Evolutionary conservation across 2,113 vertebrate genomes (phyloP).

Genomic region (Opisthocomus hoazin): DNA sequence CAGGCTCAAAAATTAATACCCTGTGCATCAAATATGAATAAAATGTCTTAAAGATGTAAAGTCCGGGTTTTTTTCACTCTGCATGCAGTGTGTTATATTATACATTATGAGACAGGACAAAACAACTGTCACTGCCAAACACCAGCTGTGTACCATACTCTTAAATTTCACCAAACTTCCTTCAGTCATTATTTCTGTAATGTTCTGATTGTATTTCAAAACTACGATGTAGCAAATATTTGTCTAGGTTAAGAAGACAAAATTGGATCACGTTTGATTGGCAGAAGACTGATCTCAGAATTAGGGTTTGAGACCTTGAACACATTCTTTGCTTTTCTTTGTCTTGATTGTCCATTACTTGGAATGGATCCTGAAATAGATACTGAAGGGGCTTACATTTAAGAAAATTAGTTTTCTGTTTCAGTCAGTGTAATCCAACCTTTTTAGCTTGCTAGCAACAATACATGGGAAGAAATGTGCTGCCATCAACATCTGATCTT

Average conservation of each 20-base stretch:
- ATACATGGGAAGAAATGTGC: not conserved
- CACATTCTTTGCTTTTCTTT: not conserved
- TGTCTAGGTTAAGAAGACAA: not conserved
- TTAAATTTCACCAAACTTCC: not conserved
- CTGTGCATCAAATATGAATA: not conserved
- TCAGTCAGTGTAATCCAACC: not conserved
- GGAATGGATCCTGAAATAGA: not conserved
- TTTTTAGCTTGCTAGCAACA: not conserved
- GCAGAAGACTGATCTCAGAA: not conserved
- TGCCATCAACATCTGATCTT: not conserved
- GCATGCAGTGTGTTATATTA: not conserved
- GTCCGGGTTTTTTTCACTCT: not conserved
- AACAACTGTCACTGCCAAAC: not conserved
- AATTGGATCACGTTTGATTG: not conserved
- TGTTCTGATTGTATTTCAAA: not conserved
- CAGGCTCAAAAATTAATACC: not conserved
- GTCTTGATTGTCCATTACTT: not conserved
- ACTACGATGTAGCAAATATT: not conserved
- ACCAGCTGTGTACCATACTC: not conserved
- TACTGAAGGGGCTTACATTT: not conserved
- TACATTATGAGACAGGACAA: not conserved
- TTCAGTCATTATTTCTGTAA: not conserved
- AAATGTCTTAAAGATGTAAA: not conserved
- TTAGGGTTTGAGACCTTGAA: not conserved
- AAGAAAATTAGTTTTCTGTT: not conserved